Evolutionary conservation across 2,113 vertebrate species (phyloP), one percentile per base, ranked within the genome.

Genomic region (Tragulus kanchil): DNA sequence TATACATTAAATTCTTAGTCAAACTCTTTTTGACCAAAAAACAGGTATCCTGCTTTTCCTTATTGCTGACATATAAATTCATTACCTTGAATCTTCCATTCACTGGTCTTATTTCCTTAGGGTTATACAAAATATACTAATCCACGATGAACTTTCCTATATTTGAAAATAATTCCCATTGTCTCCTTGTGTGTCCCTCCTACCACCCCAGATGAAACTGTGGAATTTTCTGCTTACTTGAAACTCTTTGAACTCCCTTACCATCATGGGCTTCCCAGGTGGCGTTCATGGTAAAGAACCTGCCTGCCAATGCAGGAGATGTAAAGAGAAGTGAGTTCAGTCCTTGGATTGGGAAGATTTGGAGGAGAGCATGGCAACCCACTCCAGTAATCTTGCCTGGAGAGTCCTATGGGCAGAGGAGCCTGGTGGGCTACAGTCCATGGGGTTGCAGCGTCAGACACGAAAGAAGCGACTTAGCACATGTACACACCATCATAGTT

Each of bases 111-210:
- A 86, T 45, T 96, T 93, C n/a, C 50, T 82, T 75, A 17, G 52
- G 25, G 56, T 42, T 15, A 65, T 59, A 78, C 73, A 75, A 82
- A 90, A 50, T 93, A 65, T 28, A 85, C 36, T 77, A 93, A 65
- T 73, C 31, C 42, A 19, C 45, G 14, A 31, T 81, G 71, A 69
- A 71, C 48, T 42, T 58, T 89, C 67, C 61, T 50, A 78, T 81
- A 64, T 81, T 85, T 85, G 86, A 94, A 91, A 67, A 82, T 50
- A 84, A 61, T 61, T 93, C 42, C 83, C 54, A 25, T 83, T 91
- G 50, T 69, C 54, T 92, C 31, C 88, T 64, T 75, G 17, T 67
- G 50, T 90, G 65, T 77, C 54, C 17, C 36, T 83, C 16, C 42
- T 5, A 54, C 75, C 28, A 54, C 28, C 16, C 6, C 13, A 36